Evolutionary conservation across 2,113 vertebrate genomes (phyloP), one percentile per base, ranked within the genome.

Genomic region (Xenopus borealis): DNA sequence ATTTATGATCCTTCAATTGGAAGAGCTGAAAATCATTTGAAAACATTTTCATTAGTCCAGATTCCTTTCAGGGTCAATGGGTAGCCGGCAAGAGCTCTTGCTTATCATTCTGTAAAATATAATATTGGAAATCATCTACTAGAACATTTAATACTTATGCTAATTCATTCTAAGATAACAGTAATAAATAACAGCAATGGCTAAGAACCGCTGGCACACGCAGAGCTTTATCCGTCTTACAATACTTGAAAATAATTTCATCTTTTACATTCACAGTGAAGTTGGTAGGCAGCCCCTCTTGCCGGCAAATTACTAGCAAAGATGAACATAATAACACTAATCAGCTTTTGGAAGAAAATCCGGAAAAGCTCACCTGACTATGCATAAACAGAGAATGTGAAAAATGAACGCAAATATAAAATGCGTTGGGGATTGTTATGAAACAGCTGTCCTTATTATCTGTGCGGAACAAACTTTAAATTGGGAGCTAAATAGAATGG

Each of bases 61-160:
- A 77, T 77, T 70, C 12, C 66, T 45, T 77, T 69, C 74, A 64
- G 74, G 74, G 74, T 77, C 74, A 77, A 23, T 46, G 12, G 67
- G 30, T 69, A 63, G 74, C 58, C 73, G 40, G 46, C 12, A n/a
- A 76, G 30, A 52, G 66, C 17, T 19, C 12, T 70, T 63, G 44
- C n/a, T 27, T 77, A 77, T 77, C 58, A 46, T 57, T 70, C 74
- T 30, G 66, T 64, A 77, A 64, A 69, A 53, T 57, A 58, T 68
- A 70, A 77, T 55, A 70, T 70, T 70, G 66, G 47, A 77, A 77
- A 62, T 77, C 74, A 64, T 69, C 66, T 57, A 59, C 66, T 77
- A 77, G 74, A 70, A 77, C 67, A 70, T 77, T 69, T 77, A 77
- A 77, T 70, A 77, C 59, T 77, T 77, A 77, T 69, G 66, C 66